Percentiles rank a stretch among this genome's conserved stretches.
phyloP scores from a whole-genome alignment of 2,113 vertebrate species.

The Rallus limicola region DNA sequence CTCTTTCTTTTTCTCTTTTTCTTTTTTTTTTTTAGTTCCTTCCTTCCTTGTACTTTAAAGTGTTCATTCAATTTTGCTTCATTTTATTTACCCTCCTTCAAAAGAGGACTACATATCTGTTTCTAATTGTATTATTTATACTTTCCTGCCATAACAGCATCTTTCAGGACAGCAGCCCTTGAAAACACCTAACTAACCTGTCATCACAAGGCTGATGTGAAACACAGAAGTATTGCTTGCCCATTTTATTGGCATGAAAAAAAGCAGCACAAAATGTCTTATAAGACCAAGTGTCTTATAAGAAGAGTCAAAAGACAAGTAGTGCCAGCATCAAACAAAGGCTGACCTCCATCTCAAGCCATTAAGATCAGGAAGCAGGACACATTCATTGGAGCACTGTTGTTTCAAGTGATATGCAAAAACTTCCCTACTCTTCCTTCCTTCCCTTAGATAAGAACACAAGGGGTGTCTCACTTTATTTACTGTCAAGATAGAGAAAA shows the following conservation, averaged over 20 bases:
- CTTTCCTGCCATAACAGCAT: not conserved
- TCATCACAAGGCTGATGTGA: not conserved
- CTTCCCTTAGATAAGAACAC: not conserved
- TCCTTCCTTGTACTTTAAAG: not conserved
- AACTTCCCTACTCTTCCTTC: not conserved
- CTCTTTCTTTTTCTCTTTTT: not conserved
- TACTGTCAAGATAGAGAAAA: not conserved
- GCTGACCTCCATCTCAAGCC: not conserved
- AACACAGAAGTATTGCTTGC: not conserved
- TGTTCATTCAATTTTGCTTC: not conserved
- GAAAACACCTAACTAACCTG: not conserved
- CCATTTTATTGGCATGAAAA: not conserved
- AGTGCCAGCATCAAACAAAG: not conserved
- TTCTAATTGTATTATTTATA: not conserved
- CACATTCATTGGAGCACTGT: not conserved
- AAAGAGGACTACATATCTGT: not conserved
- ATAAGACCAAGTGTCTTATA: not conserved
- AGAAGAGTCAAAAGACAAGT: not conserved
- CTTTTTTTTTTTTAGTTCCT: not conserved
- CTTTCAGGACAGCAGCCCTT: not conserved
- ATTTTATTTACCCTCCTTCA: not conserved
- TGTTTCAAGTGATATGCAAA: not conserved
- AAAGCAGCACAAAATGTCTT: not conserved
- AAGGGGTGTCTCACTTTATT: not conserved
- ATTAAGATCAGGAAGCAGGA: not conserved